Conservation (phyloP, 2,797 vertebrate genomes). For the Cossypha dichroa region DNA sequence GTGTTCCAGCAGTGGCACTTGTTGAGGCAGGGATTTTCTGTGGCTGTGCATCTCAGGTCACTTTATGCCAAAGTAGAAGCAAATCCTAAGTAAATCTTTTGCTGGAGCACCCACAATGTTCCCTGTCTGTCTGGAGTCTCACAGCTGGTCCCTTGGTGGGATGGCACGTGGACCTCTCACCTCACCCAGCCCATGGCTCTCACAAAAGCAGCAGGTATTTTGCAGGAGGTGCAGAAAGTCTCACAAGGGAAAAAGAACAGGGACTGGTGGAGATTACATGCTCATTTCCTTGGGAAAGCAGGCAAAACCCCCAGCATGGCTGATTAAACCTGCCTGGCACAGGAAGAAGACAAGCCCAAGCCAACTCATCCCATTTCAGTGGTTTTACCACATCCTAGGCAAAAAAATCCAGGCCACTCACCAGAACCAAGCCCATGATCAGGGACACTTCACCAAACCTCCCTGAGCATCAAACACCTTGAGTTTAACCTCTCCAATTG, state of each 20-base stretch:
- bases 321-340: not conserved
- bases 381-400: not conserved
- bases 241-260: not conserved
- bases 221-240: not conserved
- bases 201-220: not conserved
- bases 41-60: not conserved
- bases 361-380: not conserved
- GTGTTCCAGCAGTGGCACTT: not conserved
- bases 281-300: not conserved
- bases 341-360: not conserved
- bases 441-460: not conserved
- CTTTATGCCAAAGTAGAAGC: not conserved
- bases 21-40: not conserved
- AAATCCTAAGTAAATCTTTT: not conserved
- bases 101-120: fast-evolving
- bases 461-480: not conserved
- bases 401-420: not conserved
- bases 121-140: not conserved
- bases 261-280: fast-evolving
- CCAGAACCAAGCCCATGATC: fast-evolving
- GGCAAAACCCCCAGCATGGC: not conserved
- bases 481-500: not conserved
- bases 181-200: not conserved
- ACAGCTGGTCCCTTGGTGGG: not conserved
- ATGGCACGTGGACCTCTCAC: not conserved